Evolutionary conservation across 1,140 invertebrate species (phyloP).

Genomic region (Bombus difficillimus): DNA sequence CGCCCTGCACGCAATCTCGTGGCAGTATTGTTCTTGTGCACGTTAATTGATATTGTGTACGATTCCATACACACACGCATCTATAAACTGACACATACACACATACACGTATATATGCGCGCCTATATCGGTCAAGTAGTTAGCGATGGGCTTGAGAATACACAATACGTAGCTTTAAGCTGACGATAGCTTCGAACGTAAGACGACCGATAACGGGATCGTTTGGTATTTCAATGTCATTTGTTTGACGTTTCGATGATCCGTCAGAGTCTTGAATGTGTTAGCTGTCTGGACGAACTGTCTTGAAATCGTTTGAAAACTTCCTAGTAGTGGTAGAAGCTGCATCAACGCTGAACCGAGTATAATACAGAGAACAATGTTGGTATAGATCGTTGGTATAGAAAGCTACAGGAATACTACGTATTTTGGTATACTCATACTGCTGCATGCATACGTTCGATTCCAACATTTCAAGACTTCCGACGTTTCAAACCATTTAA

Average conservation of each 20-base stretch:
- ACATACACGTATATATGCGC: not conserved
- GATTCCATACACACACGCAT: constrained; percentile 68
- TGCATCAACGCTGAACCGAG: constrained; percentile 23
- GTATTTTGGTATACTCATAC: not conserved
- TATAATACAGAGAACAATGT: not conserved
- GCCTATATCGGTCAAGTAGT: not conserved
- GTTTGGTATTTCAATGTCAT: too few relatives aligned
- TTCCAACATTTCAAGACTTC: not conserved
- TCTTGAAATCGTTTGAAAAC: constrained; percentile 1
- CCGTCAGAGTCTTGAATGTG: constrained; percentile 3
- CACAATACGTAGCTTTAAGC: too few relatives aligned
- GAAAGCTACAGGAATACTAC: not conserved
- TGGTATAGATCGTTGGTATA: constrained; percentile 18
- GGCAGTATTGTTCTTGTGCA: constrained; percentile 83
- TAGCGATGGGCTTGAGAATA: constrained; percentile 11
- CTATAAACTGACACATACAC: constrained; percentile 57
- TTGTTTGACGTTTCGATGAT: too few relatives aligned
- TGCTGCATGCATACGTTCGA: constrained; percentile 28
- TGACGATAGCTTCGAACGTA: too few relatives aligned
- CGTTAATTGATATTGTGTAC: constrained; percentile 83
- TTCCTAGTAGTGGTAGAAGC: constrained; percentile 24
- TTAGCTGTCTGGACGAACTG: not conserved
- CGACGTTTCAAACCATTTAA: not conserved
- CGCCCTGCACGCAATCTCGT: constrained; percentile 82
- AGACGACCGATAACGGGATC: too few relatives aligned